Conservation (phyloP, 2,797 vertebrate species). For the Acipenser ruthenus region DNA sequence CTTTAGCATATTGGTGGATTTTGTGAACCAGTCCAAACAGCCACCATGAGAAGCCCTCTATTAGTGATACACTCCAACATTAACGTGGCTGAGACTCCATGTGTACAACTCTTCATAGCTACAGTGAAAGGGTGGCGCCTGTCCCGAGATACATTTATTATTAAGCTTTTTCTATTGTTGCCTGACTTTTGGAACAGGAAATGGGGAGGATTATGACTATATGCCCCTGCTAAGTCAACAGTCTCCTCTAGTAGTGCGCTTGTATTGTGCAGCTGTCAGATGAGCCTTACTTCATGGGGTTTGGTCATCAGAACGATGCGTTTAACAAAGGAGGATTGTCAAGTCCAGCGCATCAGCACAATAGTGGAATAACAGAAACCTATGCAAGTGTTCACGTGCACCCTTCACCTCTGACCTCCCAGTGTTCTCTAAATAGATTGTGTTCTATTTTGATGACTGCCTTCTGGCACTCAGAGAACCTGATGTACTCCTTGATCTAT, state of each 20-base stretch:
- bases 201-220: slow-evolving; percentile 52
- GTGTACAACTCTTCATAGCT: not conserved
- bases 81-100: slow-evolving; percentile 11
- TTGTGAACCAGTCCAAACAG: too few relatives aligned
- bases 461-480: too few relatives aligned
- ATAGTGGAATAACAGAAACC: too few relatives aligned
- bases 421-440: too few relatives aligned
- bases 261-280: slow-evolving; percentile 59
- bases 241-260: slow-evolving; percentile 3
- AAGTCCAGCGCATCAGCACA: slow-evolving; percentile 20
- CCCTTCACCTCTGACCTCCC: too few relatives aligned
- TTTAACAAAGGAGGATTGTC: slow-evolving; percentile 45
- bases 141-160: slow-evolving; percentile 26
- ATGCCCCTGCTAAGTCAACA: slow-evolving; percentile 54
- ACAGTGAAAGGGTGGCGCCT: slow-evolving; percentile 2
- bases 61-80: not conserved
- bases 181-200: slow-evolving; percentile 51
- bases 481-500: too few relatives aligned
- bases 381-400: too few relatives aligned
- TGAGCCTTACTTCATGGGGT: slow-evolving; percentile 41
- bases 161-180: slow-evolving; percentile 31
- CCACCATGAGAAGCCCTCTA: too few relatives aligned
- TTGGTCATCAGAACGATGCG: slow-evolving; percentile 24
- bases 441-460: too few relatives aligned
- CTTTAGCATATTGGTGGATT: too few relatives aligned